phyloP scores from a whole-genome alignment of 2,888 invertebrate species.

The Lithosia quadra region DNA sequence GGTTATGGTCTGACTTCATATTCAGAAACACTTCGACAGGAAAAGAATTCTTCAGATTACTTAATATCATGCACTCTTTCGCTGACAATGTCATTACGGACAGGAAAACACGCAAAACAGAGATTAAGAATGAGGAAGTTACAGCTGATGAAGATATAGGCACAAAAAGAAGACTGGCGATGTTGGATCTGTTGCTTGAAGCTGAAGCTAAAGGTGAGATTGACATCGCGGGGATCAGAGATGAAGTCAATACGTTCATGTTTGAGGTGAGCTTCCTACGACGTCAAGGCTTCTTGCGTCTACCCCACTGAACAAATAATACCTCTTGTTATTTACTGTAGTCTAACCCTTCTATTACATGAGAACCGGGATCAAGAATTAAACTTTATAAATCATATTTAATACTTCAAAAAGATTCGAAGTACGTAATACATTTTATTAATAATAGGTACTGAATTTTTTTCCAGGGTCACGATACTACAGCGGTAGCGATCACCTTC shows the following conservation, averaged over 20 bases:
- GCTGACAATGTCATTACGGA: conserved; percentile 21
- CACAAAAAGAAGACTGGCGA: conserved; percentile 82
- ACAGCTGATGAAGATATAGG: conserved; percentile 14
- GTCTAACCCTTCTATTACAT: too few species aligned
- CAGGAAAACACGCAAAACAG: conserved; percentile 4
- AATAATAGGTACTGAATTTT: background rate
- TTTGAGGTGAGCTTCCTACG: conserved; percentile 88
- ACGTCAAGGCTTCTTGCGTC: too few species aligned
- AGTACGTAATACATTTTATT: too few species aligned
- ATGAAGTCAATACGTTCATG: conserved; percentile 91
- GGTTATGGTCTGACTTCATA: conserved; percentile 85
- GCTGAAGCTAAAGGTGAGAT: conserved; percentile 85
- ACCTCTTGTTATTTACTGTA: too few species aligned
- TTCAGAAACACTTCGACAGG: conserved; percentile 71
- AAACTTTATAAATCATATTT: too few species aligned
- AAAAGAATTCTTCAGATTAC: background rate
- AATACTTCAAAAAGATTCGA: too few species aligned
- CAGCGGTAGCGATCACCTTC: conserved; percentile 76
- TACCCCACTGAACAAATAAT: too few species aligned
- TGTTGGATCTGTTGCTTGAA: conserved; percentile 88
- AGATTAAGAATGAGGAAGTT: conserved; percentile 3
- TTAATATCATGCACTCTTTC: conserved; percentile 13
- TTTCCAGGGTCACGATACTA: conserved; percentile 85
- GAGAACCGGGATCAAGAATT: background rate
- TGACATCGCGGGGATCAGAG: conserved; percentile 87